Base-by-base conservation (phyloP, 2,113 vertebrate species). In the Myrmecobius fasciatus region DNA sequence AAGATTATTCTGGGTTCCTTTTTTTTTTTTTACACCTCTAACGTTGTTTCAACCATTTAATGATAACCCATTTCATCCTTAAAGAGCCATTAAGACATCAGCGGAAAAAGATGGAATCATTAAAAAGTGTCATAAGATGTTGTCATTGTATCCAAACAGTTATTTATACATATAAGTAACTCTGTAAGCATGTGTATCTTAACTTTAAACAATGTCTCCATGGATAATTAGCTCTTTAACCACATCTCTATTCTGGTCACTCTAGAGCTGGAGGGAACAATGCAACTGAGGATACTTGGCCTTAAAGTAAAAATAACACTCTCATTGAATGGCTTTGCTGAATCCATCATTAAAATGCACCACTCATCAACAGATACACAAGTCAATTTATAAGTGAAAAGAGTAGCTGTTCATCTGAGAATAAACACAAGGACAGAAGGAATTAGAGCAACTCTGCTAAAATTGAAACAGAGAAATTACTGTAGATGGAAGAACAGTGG, bases 381-480 rank as follows among this genome's bases (percentile, higher is more conserved):
- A 90, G 94, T 96, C 96, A 94, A 54, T 96, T 96, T 53, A 93
- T 46, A 89, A 96, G 93, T 54, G 95, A 96, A 96, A 96, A 95
- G 89, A 89, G 8, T 89, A 52, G 53, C 54, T 94, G 25, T 88
- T 95, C 90, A 92, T 90, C 49, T 92, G 94, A 96, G 52, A 67
- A 94, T 83, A 52, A 92, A 96, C 94, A n/a, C 47, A 91, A 93
- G 91, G 48, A 75, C 88, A 92, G 47, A 56, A 92, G 52, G 94
- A 97, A 97, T 94, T 52, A 75, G 12, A 97, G 92, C 89, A 95
- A 90, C 60, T 96, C 95, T 93, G 48, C 56, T 95, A 94, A 95
- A 75, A 88, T 5, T 53, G 52, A 92, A 96, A 75, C 91, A 91
- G 94, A 95, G 51, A 95, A 97, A 46, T 43, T 94, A 52, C 0